These are phyloP conservation scores for Gadus chalcogrammus DNA, from an alignment of 2,113 vertebrate genomes.

Conservation along the genomic window DNA sequence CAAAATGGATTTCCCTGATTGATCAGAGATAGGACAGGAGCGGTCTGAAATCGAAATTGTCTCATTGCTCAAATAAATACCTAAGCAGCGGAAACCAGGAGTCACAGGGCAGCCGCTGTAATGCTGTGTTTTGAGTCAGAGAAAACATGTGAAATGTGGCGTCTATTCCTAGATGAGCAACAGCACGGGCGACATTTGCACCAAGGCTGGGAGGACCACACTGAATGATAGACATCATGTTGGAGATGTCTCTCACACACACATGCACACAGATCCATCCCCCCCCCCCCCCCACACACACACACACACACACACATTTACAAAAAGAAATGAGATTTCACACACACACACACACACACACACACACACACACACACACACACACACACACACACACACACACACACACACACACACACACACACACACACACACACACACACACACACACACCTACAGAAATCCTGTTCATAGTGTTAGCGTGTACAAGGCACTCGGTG, in stretches of 20 bases:
- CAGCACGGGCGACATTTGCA: conserved; percentile 20
- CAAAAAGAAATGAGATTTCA: neutral
- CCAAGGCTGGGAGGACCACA: neutral
- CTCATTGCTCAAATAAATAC: too few species aligned
- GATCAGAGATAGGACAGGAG: too few species aligned
- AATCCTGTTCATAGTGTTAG: conserved; percentile 30
- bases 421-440: neutral
- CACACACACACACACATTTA: neutral
- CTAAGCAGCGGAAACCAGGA: too few species aligned
- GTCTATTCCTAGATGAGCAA: conserved; percentile 34
- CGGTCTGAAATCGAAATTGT: too few species aligned
- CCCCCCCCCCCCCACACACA: conserved; percentile 19
- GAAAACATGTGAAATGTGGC: conserved; percentile 19
- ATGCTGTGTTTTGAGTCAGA: conserved; percentile 21
- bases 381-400: neutral
- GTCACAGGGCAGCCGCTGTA: conserved; percentile 4
- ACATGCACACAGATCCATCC: conserved; percentile 1
- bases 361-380: neutral
- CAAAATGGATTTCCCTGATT: too few species aligned
- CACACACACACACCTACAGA: conserved; percentile 7
- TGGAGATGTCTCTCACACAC: neutral
- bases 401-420: neutral
- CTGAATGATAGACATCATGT: neutral
- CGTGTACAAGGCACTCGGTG: conserved; percentile 48
- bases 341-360: too few species aligned